Base-by-base conservation (phyloP, 2,113 vertebrate species). In the Marcusenius ussheri region DNA sequence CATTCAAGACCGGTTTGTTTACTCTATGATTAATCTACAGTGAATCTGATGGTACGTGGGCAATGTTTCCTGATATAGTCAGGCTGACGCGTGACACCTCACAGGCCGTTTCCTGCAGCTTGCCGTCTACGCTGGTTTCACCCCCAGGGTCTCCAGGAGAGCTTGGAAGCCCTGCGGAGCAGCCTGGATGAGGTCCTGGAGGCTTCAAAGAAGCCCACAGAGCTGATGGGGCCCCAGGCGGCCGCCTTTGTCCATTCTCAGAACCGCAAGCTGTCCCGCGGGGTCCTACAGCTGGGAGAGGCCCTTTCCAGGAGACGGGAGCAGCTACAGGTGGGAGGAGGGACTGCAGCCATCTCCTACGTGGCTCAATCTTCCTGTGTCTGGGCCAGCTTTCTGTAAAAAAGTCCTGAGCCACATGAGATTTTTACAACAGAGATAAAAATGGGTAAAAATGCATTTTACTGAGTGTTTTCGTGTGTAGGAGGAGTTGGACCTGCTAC, bases 321-420 rank as follows among this genome's bases (percentile, higher is more conserved):
- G 47, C 95, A 96, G 45, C 94, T 97, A 89, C 95, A 97, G 97
- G 98, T 99, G 92, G 11, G 42, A 31, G 11, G 1, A 74, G 74
- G 49, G 4, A 27, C 70, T 2, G 21, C 51, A 2, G 53, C 31
- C 58, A 27, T 88, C 45, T 74, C 56, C n/a, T n/a, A 15, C 15
- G 15, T 15, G 58, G n/a, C n/a, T 31, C 45, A n/a, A 5, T 70
- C 62, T 31, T 27, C 21, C 5, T 21, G 13, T 50, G n/a, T n/a
- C 53, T 88, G 39, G 46, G 42, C 39, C 80, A 42, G 7, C 19
- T 47, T 24, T 47, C 83, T n/a, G 24, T 84, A n/a, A n/a, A n/a
- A 27, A 66, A 27, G 58, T 10, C n/a, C n/a, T 66, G 56, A 58
- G n/a, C 7, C 56, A 24, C 7, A 58, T 3, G 62, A 66, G 7